Base-by-base conservation (phyloP, 2,888 invertebrate species). In the Oasisia sp. region DNA sequence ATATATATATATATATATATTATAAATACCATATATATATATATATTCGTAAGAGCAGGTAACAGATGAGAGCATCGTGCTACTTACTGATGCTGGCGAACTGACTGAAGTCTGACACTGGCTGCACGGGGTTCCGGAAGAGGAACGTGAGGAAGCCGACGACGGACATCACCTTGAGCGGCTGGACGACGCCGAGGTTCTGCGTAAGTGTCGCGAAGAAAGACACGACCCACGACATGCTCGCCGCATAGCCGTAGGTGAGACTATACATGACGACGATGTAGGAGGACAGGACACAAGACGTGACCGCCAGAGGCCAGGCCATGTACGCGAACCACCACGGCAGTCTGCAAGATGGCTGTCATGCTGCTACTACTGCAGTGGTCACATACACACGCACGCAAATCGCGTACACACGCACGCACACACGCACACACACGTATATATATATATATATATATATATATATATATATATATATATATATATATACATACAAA, bases 211-310 rank as follows among this genome's bases (percentile, higher is more conserved):
- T 74, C 32, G 95, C 94, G 91, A 95, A 94, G 93, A 95, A 95
- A 32, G 95, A 94, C 11, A 95, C 91, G 2, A 95, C 92, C 95
- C 95, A 95, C 32, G 95, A 94, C 19, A 95, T 92, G 94, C 95
- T 95, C 58, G 92, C 94, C 91, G 94, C 93, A 92, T 95, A 95
- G 32, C 95, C 95, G 92, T 94, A 95, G 93, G 95, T 94, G 9
- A 96, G 94, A 0, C 95, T 95, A 93, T 95, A 95, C 92, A 95
- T 92, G 94, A 95, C 95, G 90, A 95, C 94, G 93, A 95, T 94
- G 93, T 94, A 95, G 32, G 95, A 95, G 14, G 93, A 94, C 12
- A 94, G 91, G 14, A 95, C 0, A n/a, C 94, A 94, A 9, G 93
- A 93, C 11, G 92, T 12, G 9, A 95, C 32, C 1, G 94, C 94